Evolutionary conservation across 2,888 invertebrate species (phyloP).

Genomic region (Aspidiotus rigidus): DNA sequence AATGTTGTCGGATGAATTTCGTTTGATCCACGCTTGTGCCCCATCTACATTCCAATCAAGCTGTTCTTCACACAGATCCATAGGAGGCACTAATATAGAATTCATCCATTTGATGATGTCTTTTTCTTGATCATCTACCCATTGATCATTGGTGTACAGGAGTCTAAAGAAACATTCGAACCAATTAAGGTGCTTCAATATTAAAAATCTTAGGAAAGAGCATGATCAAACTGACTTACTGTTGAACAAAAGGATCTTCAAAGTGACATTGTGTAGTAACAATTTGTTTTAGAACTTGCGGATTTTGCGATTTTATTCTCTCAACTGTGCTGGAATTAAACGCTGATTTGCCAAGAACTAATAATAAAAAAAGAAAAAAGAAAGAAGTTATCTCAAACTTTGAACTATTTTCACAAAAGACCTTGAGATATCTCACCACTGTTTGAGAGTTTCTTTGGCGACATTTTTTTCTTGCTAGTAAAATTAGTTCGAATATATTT

Average conservation of each 20-base stretch:
- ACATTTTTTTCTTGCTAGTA: neutral
- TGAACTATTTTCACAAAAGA: neutral
- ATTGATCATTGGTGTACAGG: slow-evolving; percentile 40
- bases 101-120: slow-evolving; percentile 73
- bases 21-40: slow-evolving; percentile 65
- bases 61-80: slow-evolving; percentile 54
- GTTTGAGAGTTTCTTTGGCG: neutral
- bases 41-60: slow-evolving; percentile 57
- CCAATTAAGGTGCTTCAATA: neutral
- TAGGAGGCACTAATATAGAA: slow-evolving; percentile 63
- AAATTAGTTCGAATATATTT: slow-evolving; percentile 5
- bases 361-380: neutral
- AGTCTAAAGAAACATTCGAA: slow-evolving; percentile 19
- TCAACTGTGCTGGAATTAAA: slow-evolving; percentile 9
- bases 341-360: neutral
- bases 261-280: slow-evolving; percentile 15
- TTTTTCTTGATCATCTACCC: slow-evolving; percentile 58
- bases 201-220: neutral
- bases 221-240: slow-evolving; percentile 4
- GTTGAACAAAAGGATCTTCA: slow-evolving; percentile 24
- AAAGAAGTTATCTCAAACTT: neutral
- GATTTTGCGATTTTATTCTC: slow-evolving; percentile 20
- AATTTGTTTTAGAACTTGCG: slow-evolving; percentile 19
- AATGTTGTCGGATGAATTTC: slow-evolving; percentile 57
- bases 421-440: neutral